Evolutionary conservation across 2,113 vertebrate species (phyloP).

Genomic region (Calidris pygmaea): DNA sequence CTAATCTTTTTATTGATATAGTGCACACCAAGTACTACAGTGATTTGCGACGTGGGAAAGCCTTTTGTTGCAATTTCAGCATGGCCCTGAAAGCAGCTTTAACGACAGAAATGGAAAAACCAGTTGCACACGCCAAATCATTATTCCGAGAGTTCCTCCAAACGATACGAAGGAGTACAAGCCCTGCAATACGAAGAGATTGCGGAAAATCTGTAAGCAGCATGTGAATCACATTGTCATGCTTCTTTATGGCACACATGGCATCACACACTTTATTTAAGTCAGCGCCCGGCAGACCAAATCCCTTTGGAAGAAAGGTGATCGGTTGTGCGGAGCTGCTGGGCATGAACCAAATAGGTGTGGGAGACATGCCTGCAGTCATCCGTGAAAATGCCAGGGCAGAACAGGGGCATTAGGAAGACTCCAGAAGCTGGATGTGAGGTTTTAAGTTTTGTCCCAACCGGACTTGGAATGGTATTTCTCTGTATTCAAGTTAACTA

Average conservation of each 20-base stretch:
- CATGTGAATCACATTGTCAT: slow-evolving; percentile 24
- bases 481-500: background rate
- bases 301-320: slow-evolving; percentile 6
- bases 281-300: background rate
- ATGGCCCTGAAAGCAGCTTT: slow-evolving; percentile 6
- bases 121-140: background rate
- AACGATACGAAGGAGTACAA: background rate
- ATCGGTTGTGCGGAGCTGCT: background rate
- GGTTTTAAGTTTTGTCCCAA: slow-evolving; percentile 3
- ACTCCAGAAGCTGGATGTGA: background rate
- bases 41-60: slow-evolving; percentile 56
- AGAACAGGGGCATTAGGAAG: background rate
- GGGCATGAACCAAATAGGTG: background rate
- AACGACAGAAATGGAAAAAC: slow-evolving; percentile 34
- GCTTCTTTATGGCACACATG: background rate
- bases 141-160: slow-evolving; percentile 15
- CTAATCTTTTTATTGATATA: slow-evolving; percentile 63
- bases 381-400: background rate
- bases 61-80: slow-evolving; percentile 24
- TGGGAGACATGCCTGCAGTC: slow-evolving; percentile 11
- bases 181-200: background rate
- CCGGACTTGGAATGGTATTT: background rate
- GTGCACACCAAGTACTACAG: slow-evolving; percentile 21
- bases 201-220: slow-evolving; percentile 24
- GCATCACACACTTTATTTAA: background rate